Evolutionary conservation across 2,888 invertebrate genomes (phyloP).

Genomic region (Lydus trimaculatus): DNA sequence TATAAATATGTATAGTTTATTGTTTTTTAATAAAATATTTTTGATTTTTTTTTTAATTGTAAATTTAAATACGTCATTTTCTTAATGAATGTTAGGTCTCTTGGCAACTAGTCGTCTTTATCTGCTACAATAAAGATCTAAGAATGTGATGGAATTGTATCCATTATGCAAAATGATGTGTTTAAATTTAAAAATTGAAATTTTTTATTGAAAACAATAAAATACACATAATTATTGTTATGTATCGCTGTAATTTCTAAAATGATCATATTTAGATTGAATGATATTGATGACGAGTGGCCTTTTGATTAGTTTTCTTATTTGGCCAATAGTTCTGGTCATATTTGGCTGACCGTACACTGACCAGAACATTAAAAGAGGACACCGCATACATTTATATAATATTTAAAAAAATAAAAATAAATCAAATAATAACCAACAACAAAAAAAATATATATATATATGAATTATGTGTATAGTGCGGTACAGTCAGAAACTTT

Average conservation of each 20-base stretch:
- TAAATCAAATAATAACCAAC: background rate
- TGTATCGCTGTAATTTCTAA: constrained; percentile 25
- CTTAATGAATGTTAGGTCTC: background rate
- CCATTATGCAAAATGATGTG: background rate
- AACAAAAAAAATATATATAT: background rate
- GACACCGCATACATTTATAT: background rate
- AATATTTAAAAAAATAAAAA: background rate
- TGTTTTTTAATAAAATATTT: background rate
- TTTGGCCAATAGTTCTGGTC: constrained; percentile 7
- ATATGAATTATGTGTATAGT: constrained; percentile 25
- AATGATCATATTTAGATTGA: constrained; percentile 12
- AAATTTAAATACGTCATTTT: background rate
- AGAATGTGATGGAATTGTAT: background rate
- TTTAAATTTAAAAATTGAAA: background rate
- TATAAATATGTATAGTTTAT: background rate
- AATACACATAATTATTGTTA: constrained; percentile 9
- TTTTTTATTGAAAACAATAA: background rate
- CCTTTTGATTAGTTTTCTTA: constrained; percentile 8
- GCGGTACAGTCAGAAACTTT: constrained; percentile 57
- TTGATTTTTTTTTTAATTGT: background rate
- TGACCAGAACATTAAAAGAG: constrained; percentile 3
- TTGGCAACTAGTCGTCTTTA: background rate
- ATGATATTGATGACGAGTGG: constrained; percentile 11
- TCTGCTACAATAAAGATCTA: no score
- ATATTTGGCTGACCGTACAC: constrained; percentile 10